Base-by-base conservation (phyloP, 2,797 vertebrate genomes). In the Gambelia wislizenii region DNA sequence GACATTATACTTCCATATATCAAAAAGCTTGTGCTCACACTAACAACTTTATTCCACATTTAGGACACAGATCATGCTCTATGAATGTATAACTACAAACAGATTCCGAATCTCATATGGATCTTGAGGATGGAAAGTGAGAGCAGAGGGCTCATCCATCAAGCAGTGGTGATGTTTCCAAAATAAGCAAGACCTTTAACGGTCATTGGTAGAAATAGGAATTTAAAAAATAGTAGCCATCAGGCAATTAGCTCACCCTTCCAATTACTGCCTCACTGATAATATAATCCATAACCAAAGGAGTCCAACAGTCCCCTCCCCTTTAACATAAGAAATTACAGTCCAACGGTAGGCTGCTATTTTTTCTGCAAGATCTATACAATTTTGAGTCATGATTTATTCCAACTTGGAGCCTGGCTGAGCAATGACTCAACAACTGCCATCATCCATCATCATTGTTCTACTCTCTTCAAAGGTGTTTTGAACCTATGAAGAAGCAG, bases 231-330 rank as follows among this genome's bases (percentile, higher is more conserved):
- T n/a, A n/a, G n/a, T 78, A 80, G 61, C 49, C 7, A 88, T 20
- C 56, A 89, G 76, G 92, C 89, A 92, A 85, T 90, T 69, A 89
- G 13, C n/a, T 86, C 87, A 13, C 3, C 67, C 0, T 80, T 87
- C 39, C 36, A 87, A 33, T 70, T 87, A 47, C 16, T 49, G 27
- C 25, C 8, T 67, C 12, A 85, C 64, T 93, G 87, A 77, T 30
- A 59, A 61, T 7, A 44, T 36, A 61, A 42, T 70, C 30, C 8
- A 70, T 76, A 87, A 69, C 47, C 90, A 85, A 89, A 91, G 0
- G 4, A 10, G 16, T 79, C 33, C 18, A 39, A 86, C 88, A 91
- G 6, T 14, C 1, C 84, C 80, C 69, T 89, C 33, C 25, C 83
- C 56, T 81, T 85, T 25, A 6, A 70, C 6, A 64, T 49, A 47